Conservation (phyloP, 1,140 invertebrate species). For the Danaus melanippus region DNA sequence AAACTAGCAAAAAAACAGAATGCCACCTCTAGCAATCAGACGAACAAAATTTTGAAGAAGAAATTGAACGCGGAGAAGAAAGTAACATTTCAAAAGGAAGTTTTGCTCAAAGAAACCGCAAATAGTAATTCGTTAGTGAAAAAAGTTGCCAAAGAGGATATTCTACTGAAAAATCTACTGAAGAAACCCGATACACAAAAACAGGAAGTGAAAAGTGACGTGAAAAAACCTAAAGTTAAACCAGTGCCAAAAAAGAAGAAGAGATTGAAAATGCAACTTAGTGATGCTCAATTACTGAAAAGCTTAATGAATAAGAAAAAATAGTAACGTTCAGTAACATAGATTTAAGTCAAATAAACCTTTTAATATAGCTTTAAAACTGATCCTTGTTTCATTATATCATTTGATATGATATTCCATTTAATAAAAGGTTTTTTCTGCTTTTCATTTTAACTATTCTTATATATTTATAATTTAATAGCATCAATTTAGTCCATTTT, state of each 20-base stretch:
- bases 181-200: constrained; percentile 28
- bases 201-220: constrained; percentile 17
- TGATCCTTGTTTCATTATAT: too few species aligned
- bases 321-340: not conserved
- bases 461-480: too few species aligned
- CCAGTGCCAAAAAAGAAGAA: constrained; percentile 55
- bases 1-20: constrained; percentile 46
- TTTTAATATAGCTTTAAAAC: not conserved
- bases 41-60: constrained; percentile 55
- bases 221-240: constrained; percentile 37
- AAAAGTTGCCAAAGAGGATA: constrained; percentile 33
- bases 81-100: constrained; percentile 53
- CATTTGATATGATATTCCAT: too few species aligned
- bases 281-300: constrained; percentile 48
- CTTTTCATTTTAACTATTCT: too few species aligned
- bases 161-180: constrained; percentile 26
- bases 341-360: not conserved
- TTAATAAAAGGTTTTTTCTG: too few species aligned
- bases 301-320: constrained; percentile 42
- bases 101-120: constrained; percentile 44
- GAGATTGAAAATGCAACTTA: constrained; percentile 49
- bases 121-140: constrained; percentile 35
- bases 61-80: constrained; percentile 54
- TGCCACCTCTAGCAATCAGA: constrained; percentile 15
- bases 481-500: too few species aligned